These are phyloP conservation scores for Pelusios castaneus DNA, from an alignment of 2,113 vertebrate species.

Conservation along the genomic window DNA sequence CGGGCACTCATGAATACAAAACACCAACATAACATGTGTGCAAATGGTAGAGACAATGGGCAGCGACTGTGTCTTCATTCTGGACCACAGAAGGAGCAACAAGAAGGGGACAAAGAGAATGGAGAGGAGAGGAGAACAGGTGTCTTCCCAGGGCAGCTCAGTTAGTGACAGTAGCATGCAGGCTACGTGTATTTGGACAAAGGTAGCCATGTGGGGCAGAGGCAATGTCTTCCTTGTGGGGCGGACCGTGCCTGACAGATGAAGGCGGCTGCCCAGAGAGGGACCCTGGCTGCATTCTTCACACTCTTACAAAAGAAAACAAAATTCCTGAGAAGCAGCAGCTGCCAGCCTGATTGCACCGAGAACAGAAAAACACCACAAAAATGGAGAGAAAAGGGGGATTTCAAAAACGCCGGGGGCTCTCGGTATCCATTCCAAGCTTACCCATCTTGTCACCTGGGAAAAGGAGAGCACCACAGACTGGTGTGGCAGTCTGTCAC, in stretches of 20 bases:
- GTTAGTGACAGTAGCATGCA: rapidly evolving
- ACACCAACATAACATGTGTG: not conserved
- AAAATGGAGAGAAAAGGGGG: not conserved
- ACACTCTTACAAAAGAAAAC: slow-evolving; percentile 57
- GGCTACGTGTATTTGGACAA: rapidly evolving
- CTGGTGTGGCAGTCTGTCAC: not conserved
- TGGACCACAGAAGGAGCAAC: rapidly evolving
- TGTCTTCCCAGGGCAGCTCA: not conserved
- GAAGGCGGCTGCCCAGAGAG: not conserved
- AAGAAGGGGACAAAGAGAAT: not conserved
- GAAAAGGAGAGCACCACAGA: not conserved
- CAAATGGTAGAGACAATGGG: not conserved
- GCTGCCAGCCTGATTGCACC: not conserved
- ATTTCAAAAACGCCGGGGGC: not conserved
- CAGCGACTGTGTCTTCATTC: rapidly evolving
- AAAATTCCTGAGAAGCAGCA: slow-evolving; percentile 46
- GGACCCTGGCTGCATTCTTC: slow-evolving; percentile 43
- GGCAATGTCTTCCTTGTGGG: not conserved
- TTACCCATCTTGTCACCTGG: not conserved
- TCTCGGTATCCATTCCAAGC: not conserved
- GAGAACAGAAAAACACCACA: not conserved
- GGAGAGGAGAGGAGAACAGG: not conserved
- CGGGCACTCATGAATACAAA: not conserved
- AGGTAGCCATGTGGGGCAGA: not conserved
- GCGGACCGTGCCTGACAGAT: not conserved